Evolutionary conservation across 2,888 invertebrate genomes (phyloP), one percentile per base, ranked within the genome.

Genomic region (Athetis lepigone): DNA sequence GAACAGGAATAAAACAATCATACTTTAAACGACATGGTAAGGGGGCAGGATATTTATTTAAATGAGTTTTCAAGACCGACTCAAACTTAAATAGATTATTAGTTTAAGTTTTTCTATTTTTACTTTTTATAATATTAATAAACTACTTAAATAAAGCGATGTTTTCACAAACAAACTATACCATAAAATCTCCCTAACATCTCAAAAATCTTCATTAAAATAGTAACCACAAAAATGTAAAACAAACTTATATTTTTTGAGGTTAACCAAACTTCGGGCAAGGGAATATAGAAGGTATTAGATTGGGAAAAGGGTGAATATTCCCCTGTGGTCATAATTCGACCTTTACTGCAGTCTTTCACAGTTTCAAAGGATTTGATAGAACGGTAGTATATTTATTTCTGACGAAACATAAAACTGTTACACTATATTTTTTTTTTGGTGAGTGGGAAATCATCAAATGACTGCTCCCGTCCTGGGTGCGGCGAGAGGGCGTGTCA

Each of bases 231-330:
- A 39, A 59, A 52, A 67, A 66, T 70, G 56, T 57, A 37, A 55
- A 51, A 56, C 45, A 59, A 59, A 43, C 42, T 29, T 67, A 29
- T 0, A 46, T 42, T 58, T 33, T 60, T 60, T 45, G 52, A 46
- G 47, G 46, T 49, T 6, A 39, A 13, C 19, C 37, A 21, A 66
- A 50, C 16, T 46, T 55, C 29, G 27, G 27, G 49, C 7, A 50
- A 49, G 57, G 42, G 37, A 43, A 43, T 58, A 59, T 39, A 61
- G 21, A 52, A 29, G 19, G 27, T 27, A 67, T 59, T 60, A 58
- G 58, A 51, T 60, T 37, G 57, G 45, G 18, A 42, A 70, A 42
- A 68, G 68, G 68, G 75, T 68, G 42, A 56, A 58, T 29, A 49
- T 40, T 39, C 67, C 58, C 58, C 64, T 39, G 64, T 55, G 76